Base-by-base conservation (phyloP, 2,113 vertebrate species). In the Hippotragus niger region DNA sequence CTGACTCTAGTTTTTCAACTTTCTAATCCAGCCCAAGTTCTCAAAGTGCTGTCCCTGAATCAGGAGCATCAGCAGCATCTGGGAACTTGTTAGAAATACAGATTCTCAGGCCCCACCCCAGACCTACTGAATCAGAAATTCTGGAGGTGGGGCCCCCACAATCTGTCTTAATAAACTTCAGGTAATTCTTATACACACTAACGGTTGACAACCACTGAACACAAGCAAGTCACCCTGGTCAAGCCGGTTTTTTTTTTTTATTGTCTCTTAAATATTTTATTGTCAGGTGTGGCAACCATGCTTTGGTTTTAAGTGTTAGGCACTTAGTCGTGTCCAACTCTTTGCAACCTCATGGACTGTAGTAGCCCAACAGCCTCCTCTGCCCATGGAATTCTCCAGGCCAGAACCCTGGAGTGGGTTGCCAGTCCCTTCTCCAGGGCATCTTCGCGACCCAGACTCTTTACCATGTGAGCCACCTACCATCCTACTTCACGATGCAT, bases 1-100 rank as follows among this genome's bases (percentile, higher is more conserved):
- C 45, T 89, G 58, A 86, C 21, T 87, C 40, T 71, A 82, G n/a
- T 14, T 92, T 93, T 82, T 96, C 83, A 94, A 95, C 13, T 36
- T 97, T 93, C 96, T 95, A 89, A 91, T 60, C 43, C n/a, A 86
- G 43, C 67, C n/a, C 21, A 81, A 29, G 45, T 67, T 89, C 78
- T 95, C 87, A 29, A 90, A 96, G 80, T 87, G 25, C 87, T 45
- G 29, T 83, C 33, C 43, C 53, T 90, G n/a, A 40, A 90, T 83
- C 27, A 96, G 60, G 23, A 90, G 43, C 45, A 83, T 74, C 29
- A 78, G 43, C 78, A 85, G 31, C 76, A 89, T 40, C 86, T 67
- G 52, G 36, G 33, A 91, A 78, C 55, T 27, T 86, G 55, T 89
- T 29, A 93, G 60, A 97, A 96, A 52, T 58, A 53, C 25, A 93